These are phyloP conservation scores for Yponomeuta plumbellus DNA, from an alignment of 2,888 invertebrate genomes.

Conservation along the genomic window DNA sequence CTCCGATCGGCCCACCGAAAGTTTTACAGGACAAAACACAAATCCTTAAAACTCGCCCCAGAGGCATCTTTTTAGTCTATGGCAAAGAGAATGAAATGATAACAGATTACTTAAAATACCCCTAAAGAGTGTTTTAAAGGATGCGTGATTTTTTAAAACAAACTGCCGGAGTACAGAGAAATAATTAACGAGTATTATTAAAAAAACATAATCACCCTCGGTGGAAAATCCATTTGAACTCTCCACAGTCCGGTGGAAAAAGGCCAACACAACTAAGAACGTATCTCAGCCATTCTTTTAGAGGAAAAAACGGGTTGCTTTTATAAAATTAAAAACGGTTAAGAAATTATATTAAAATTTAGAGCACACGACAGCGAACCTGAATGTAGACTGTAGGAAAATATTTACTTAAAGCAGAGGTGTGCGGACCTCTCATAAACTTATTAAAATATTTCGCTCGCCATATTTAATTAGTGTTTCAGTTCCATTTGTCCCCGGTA, in stretches of 20 bases:
- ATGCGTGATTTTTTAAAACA: no score
- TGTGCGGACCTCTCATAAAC: slow-evolving; percentile 56
- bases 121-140: no score
- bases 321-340: slow-evolving; percentile 62
- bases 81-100: no score
- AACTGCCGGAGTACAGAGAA: background rate
- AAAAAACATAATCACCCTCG: background rate
- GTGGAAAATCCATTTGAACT: slow-evolving; percentile 2
- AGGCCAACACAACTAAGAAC: slow-evolving; percentile 14
- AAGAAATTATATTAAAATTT: slow-evolving; percentile 70
- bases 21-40: no score
- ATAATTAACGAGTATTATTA: background rate
- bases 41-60: no score
- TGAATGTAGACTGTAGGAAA: slow-evolving; percentile 32
- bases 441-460: slow-evolving; percentile 72
- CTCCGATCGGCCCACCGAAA: no score
- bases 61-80: no score
- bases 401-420: slow-evolving; percentile 64
- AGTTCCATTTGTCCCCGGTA: slow-evolving; percentile 58
- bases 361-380: slow-evolving; percentile 46
- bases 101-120: no score
- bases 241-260: slow-evolving; percentile 5
- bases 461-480: slow-evolving; percentile 70
- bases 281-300: slow-evolving; percentile 12
- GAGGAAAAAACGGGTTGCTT: slow-evolving; percentile 35